phyloP scores from a whole-genome alignment of 2,888 invertebrate species.

The Mellilla xanthometata region DNA sequence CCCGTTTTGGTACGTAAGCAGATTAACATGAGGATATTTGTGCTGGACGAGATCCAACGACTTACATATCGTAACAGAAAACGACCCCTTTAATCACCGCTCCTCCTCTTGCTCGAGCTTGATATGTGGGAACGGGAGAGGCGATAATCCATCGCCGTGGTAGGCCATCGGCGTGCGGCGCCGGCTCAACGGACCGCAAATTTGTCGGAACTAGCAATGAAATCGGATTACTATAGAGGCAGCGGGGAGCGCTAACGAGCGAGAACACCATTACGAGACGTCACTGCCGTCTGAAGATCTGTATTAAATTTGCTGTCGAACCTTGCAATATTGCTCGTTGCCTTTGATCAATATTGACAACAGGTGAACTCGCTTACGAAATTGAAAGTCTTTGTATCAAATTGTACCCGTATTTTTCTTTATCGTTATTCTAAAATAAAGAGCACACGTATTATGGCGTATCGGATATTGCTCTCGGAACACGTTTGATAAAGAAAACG shows the following conservation, averaged over 20 bases:
- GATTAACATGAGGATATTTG: slow-evolving; percentile 48
- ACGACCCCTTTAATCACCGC: slow-evolving; percentile 50
- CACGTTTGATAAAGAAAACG: slow-evolving; percentile 11
- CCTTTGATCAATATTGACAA: slow-evolving; percentile 22
- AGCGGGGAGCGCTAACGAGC: slow-evolving; percentile 67
- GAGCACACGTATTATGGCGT: slow-evolving; percentile 3
- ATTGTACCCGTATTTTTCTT: slow-evolving; percentile 16
- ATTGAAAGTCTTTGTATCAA: slow-evolving; percentile 20
- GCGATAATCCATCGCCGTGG: slow-evolving; percentile 52
- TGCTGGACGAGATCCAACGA: slow-evolving; percentile 41
- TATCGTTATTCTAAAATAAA: slow-evolving; percentile 15
- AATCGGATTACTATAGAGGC: slow-evolving; percentile 71
- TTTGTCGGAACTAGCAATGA: slow-evolving; percentile 74
- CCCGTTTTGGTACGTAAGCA: slow-evolving; percentile 43
- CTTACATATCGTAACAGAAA: slow-evolving; percentile 49
- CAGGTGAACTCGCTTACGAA: slow-evolving; percentile 19
- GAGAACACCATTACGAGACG: slow-evolving; percentile 55
- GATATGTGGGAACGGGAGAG: slow-evolving; percentile 41
- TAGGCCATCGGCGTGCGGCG: slow-evolving; percentile 46
- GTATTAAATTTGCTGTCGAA: slow-evolving; percentile 49
- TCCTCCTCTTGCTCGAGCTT: slow-evolving; percentile 37
- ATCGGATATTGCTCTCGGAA: slow-evolving; percentile 4
- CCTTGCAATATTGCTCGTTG: slow-evolving; percentile 36
- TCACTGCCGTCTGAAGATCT: slow-evolving; percentile 44
- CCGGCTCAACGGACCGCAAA: slow-evolving; percentile 71